Evolutionary conservation across 2,888 invertebrate genomes (phyloP), one percentile per base, ranked within the genome.

Genomic region (Stramonita haemastoma): DNA sequence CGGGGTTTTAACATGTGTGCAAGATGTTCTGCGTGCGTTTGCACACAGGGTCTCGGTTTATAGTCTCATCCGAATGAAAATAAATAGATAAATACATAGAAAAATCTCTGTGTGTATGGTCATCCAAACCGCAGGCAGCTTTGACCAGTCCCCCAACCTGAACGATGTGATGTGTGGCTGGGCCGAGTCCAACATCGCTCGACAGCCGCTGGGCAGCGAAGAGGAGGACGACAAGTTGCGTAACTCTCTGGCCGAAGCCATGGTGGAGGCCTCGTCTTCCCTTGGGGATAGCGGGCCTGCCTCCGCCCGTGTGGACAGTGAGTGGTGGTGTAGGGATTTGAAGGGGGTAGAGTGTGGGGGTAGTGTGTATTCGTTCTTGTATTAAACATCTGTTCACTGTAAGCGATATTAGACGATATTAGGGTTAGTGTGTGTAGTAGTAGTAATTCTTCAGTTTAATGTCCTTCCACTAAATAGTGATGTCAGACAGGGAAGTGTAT

Each of bases 231-330:
- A 97, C 90, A 97, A 98, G 94, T 96, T 99, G 29, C 97, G 97
- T 92, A 98, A 98, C 96, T 98, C 98, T 96, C 97, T 99, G 89
- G 99, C 98, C 0, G 99, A 99, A 95, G 99, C 99, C 89, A 99
- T 99, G 99, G 97, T 98, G 93, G 99, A 99, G 95, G 66, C 86
- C 1, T 86, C 86, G 22, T 97, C 97, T 34, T 97, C 97, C 15
- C 96, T 97, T 22, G 94, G 93, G 90, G 94, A 94, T 60, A 90
- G 93, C 15, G 95, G 94, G 83, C 94, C 93, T 17, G 91, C 93
- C 19, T 92, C 92, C 77, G 90, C 93, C 32, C 91, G 92, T 4
- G 29, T 86, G 29, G 89, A 89, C 19, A 86, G 89, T 89, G 26
- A 86, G 79, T 29, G 11, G 29, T n/a, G n/a, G n/a, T n/a, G 2